Evolutionary conservation across 2,113 vertebrate species (phyloP), one percentile per base, ranked within the genome.

Genomic region (Lepus europaeus): DNA sequence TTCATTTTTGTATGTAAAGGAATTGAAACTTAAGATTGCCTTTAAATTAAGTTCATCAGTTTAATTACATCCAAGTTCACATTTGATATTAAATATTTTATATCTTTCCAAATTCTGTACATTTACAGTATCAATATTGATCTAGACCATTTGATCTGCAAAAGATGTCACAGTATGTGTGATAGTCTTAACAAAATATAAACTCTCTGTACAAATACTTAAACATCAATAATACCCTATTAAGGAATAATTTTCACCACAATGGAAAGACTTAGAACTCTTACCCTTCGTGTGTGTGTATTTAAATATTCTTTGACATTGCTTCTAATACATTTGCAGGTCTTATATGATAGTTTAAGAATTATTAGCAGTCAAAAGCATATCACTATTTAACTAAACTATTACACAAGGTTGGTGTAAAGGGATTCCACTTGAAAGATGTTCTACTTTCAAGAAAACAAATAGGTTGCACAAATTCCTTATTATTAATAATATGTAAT

Each of bases 1-100:
- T 78, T 91, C 16, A 73, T 78, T 83, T 89, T 72, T 80, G 9
- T 76, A 23, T 78, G 51, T 85, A 86, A 90, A 27, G 51, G 9
- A 33, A 85, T 39, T 82, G n/a, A 69, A 87, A 87, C 90, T 72
- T 2, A 63, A 3, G 66, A 93, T 87, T 84, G 23, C 16, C 23
- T 92, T 82, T 79, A 72, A 90, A 27, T 84, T 91, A 73, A 59
- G n/a, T 69, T 63, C 17, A 39, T 68, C 5, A 49, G 66, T 45
- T 88, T 73, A 81, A 85, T 88, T n/a, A 69, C 3, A 92, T 56
- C 25, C 23, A 83, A 39, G 29, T 90, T 68, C 25, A 29, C 80
- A 3, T 81, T 82, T 93, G 23, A 22, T 79, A 66, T 82, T 14
- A 69, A 92, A 68, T 94, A 53, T 51, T 83, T 73, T 1, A 11